Percentiles rank a stretch among this genome's conserved stretches.
Conservation (phyloP, 2,113 vertebrate genomes). For the Bubalus kerabau region DNA sequence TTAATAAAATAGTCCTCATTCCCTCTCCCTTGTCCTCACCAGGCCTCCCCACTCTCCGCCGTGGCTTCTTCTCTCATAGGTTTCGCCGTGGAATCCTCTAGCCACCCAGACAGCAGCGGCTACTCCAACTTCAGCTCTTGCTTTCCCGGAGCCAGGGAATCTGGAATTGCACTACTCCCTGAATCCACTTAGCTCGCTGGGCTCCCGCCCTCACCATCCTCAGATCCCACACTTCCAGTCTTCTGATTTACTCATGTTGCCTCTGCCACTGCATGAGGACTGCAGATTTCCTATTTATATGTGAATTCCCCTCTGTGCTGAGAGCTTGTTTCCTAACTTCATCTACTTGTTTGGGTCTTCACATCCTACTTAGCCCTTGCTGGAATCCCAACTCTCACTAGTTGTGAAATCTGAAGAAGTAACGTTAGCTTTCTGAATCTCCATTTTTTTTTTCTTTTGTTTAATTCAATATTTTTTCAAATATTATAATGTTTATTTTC, state of each 20-base stretch:
- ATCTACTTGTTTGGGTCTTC: not conserved
- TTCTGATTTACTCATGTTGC: not conserved
- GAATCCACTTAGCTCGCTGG: too few relatives aligned
- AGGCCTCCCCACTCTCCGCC: not conserved
- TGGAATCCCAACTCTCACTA: not conserved
- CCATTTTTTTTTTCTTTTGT: not conserved
- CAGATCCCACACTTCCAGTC: not conserved
- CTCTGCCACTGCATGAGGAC: not conserved
- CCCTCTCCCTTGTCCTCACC: not conserved
- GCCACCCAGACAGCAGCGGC: fast-evolving
- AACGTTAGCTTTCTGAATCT: not conserved
- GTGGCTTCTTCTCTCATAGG: not conserved
- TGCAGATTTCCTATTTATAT: not conserved
- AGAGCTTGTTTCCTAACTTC: not conserved
- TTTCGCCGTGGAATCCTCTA: not conserved
- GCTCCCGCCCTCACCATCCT: not conserved
- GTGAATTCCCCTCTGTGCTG: not conserved
- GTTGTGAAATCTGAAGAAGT: not conserved
- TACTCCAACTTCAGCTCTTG: not conserved
- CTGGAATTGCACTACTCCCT: not conserved
- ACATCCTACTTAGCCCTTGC: not conserved
- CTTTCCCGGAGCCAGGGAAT: not conserved
- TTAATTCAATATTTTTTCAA: not conserved
- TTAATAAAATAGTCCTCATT: not conserved
- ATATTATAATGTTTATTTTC: not conserved